Base-by-base conservation (phyloP, 2,888 invertebrate species). In the Orthosia gracilis region DNA sequence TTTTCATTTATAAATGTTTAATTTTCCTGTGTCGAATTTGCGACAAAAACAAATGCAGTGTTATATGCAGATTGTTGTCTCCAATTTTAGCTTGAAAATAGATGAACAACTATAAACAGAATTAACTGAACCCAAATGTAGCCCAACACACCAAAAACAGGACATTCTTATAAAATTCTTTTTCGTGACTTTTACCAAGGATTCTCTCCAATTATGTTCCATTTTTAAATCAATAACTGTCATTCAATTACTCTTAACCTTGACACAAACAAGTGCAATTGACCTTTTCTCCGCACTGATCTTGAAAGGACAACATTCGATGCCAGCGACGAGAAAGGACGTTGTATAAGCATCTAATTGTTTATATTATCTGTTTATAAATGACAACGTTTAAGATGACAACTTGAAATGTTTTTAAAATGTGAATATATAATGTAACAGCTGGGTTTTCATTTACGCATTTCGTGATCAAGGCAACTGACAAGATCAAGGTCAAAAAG, bases 191-290 rank as follows among this genome's bases (percentile, higher is more conserved):
- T 50, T 26, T 15, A 18, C 12, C 55, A 66, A 65, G 12, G n/a
- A 17, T 17, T 31, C n/a, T 31, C n/a, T 23, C 3, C 18, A 73
- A 17, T 23, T 18, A 23, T 12, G 47, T 26, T 59, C 47, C 52
- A 69, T 54, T 49, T 7, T 54, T 45, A 31, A 5, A 77, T 50
- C n/a, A 50, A 58, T 68, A 49, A 65, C 55, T 64, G 73, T 18
- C 50, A 52, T 49, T 45, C 40, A 67, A 58, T 45, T 68, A 50
- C 11, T 54, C 0, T 52, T 31, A n/a, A 54, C 78, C 55, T 82
- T 82, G 64, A 50, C 74, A 52, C 70, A 54, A n/a, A n/a, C 58
- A 45, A 64, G 47, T 65, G n/a, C 82, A 77, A 68, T 65, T 82
- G 78, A 77, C 72, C 78, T 80, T 82, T 82, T 71, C 64, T 61